These are phyloP conservation scores for Pseudoatta argentina DNA, from an alignment of 1,140 invertebrate genomes.

Conservation along the genomic window DNA sequence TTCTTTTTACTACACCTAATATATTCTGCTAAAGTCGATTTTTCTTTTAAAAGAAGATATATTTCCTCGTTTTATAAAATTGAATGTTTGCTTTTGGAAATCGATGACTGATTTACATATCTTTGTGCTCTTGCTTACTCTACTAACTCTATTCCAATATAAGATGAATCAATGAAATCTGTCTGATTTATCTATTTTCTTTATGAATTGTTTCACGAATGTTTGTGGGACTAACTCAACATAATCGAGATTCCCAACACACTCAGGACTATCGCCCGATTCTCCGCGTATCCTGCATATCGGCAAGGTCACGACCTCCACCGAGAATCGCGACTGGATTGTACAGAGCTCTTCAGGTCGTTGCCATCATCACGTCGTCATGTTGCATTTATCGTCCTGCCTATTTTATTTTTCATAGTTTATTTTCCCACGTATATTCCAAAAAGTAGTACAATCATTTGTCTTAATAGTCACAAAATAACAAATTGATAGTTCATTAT, in stretches of 20 bases:
- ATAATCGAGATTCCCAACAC: slow-evolving; percentile 6
- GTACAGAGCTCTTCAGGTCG: slow-evolving; percentile 67
- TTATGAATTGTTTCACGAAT: neutral
- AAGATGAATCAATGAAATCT: neutral
- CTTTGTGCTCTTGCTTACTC: neutral
- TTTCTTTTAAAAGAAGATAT: neutral
- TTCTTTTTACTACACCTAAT: neutral
- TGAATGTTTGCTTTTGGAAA: neutral
- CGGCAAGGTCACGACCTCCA: slow-evolving; percentile 75
- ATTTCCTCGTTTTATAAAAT: neutral
- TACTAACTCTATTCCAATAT: neutral
- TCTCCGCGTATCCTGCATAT: slow-evolving; percentile 60
- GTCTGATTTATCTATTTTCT: neutral
- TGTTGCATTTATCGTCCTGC: slow-evolving; percentile 39
- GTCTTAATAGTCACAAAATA: neutral
- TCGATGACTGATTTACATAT: neutral
- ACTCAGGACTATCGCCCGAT: slow-evolving; percentile 54
- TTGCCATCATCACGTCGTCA: slow-evolving; percentile 69
- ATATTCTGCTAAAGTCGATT: neutral
- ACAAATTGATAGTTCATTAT: neutral
- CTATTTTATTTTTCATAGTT: slow-evolving; percentile 2
- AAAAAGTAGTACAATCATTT: neutral
- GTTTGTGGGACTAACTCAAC: neutral
- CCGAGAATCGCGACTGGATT: slow-evolving; percentile 69
- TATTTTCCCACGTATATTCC: neutral